These are phyloP conservation scores for Fopius arisanus DNA, from an alignment of 1,140 invertebrate genomes.

Conservation along the genomic window DNA sequence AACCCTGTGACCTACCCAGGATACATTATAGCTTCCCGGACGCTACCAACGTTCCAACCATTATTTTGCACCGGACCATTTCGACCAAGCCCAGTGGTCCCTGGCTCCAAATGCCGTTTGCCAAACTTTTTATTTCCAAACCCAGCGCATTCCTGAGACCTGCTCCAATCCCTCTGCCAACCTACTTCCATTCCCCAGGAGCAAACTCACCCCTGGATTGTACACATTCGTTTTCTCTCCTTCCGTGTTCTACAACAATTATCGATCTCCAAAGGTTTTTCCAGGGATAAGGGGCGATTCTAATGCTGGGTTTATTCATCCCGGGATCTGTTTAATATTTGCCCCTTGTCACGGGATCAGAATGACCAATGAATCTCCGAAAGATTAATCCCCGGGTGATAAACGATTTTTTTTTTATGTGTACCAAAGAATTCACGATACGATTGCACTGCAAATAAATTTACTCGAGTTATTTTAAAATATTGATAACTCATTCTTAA, in stretches of 20 bases:
- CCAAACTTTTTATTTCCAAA: conserved; percentile 22
- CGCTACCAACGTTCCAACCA: conserved; percentile 8
- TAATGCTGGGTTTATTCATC: background rate
- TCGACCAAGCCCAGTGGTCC: background rate
- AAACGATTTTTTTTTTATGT: no score
- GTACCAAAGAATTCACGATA: no score
- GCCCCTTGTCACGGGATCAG: background rate
- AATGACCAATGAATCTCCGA: no score
- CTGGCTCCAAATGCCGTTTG: conserved; percentile 1
- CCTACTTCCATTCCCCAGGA: background rate
- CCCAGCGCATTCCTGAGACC: conserved; percentile 11
- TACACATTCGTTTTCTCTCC: conserved; percentile 1
- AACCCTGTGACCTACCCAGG: conserved; percentile 35
- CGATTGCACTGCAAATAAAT: no score
- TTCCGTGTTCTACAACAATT: background rate
- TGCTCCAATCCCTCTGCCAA: background rate
- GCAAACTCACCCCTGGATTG: background rate
- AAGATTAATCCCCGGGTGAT: no score
- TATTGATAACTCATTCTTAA: no score
- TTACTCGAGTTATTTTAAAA: no score
- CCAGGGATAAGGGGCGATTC: background rate
- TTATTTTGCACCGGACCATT: conserved; percentile 9
- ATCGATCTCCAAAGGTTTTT: background rate
- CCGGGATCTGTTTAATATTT: background rate
- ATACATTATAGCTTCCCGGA: conserved; percentile 7